phyloP scores from a whole-genome alignment of 1,140 invertebrate species.

The Lasaia peninsularis region DNA sequence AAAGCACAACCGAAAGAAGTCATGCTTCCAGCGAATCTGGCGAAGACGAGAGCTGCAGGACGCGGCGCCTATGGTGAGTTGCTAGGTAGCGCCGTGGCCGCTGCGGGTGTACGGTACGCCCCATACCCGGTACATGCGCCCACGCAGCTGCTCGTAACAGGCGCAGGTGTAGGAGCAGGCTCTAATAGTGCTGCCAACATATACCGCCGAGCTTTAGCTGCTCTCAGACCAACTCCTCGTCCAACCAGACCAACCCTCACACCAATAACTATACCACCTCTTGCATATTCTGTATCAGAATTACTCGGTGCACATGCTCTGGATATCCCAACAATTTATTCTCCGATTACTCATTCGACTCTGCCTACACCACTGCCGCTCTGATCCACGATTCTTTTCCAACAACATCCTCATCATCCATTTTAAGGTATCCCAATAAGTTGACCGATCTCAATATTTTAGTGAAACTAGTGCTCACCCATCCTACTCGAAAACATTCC shows the following conservation, averaged over 20 bases:
- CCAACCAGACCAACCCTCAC: constrained; percentile 63
- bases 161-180: constrained; percentile 65
- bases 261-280: constrained; percentile 54
- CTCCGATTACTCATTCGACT: constrained; percentile 60
- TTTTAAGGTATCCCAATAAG: constrained; percentile 39
- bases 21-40: constrained; percentile 96
- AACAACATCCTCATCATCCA: constrained; percentile 70
- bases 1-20: constrained; percentile 99
- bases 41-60: constrained; percentile 93
- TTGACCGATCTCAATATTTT: constrained; percentile 22
- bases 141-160: constrained; percentile 78
- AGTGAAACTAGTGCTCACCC: constrained; percentile 32
- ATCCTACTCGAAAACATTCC: constrained; percentile 63
- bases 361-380: constrained; percentile 77
- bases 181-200: constrained; percentile 51
- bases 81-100: constrained; percentile 85
- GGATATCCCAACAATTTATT: constrained; percentile 68
- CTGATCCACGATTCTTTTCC: constrained; percentile 80
- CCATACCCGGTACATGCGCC: constrained; percentile 78
- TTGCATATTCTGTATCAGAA: constrained; percentile 71
- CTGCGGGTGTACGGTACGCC: constrained; percentile 80
- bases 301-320: constrained; percentile 69
- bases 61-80: constrained; percentile 97
- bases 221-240: constrained; percentile 62
- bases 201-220: constrained; percentile 68